Conservation (phyloP, 2,113 vertebrate species). For the Oncorhynchus gorbuscha region DNA sequence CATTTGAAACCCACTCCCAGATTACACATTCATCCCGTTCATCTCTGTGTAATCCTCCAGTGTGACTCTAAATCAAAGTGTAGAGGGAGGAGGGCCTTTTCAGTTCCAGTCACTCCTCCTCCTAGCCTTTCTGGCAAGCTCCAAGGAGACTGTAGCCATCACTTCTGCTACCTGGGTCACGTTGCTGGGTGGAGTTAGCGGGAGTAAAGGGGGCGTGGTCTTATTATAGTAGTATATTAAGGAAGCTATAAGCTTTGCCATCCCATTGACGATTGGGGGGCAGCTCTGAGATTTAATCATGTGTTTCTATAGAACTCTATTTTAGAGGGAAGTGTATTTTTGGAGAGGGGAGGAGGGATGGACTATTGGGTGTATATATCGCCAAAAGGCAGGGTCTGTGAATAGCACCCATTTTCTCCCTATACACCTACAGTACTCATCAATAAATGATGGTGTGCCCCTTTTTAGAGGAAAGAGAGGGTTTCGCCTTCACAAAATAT, state of each 20-base stretch:
- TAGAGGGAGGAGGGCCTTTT: neutral
- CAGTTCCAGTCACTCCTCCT: neutral
- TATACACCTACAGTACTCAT: no score
- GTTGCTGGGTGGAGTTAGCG: slow-evolving; percentile 15
- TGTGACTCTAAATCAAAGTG: neutral
- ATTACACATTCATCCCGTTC: neutral
- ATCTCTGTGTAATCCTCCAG: neutral
- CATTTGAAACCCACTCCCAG: neutral
- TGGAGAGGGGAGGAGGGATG: no score
- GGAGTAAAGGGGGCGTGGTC: slow-evolving; percentile 33
- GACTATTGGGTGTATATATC: no score
- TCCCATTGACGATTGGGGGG: no score
- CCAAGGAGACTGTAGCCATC: neutral
- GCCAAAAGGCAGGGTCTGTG: no score
- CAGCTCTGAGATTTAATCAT: no score
- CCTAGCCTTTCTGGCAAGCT: neutral
- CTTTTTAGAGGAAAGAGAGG: no score
- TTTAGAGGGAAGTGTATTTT: no score
- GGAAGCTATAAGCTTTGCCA: slow-evolving; percentile 8
- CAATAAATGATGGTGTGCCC: no score
- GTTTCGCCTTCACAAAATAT: no score
- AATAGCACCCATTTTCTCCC: no score
- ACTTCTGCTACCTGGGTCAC: neutral
- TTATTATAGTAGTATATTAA: slow-evolving; percentile 29
- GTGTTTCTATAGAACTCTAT: no score